Conservation (phyloP, 2,113 vertebrate genomes). For the Pantherophis guttatus region DNA sequence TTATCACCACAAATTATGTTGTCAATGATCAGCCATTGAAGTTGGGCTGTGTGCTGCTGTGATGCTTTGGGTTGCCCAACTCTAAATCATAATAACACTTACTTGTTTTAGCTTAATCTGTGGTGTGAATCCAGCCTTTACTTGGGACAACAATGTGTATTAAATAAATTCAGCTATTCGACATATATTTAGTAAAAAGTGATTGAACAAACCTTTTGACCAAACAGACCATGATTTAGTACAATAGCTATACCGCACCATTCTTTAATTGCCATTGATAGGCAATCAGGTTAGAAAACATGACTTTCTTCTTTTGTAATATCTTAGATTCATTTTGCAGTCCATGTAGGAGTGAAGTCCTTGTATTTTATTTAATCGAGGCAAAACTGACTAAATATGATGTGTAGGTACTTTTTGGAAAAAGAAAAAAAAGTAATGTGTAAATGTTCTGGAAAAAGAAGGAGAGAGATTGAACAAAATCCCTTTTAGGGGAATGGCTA, state of each 20-base stretch:
- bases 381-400: not conserved
- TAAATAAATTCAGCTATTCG: not conserved
- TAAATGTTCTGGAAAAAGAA: not conserved
- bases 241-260: not conserved
- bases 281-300: not conserved
- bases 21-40: not conserved
- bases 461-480: not conserved
- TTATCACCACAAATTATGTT: not conserved
- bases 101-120: not conserved
- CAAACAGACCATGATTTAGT: not conserved
- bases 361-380: not conserved
- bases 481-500: not conserved
- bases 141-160: not conserved
- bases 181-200: not conserved
- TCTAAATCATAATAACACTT: not conserved
- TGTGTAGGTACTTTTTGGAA: not conserved
- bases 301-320: constrained; percentile 1
- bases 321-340: not conserved
- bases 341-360: not conserved
- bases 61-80: not conserved
- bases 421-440: not conserved
- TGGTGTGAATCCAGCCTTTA: not conserved
- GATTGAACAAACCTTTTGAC: not conserved
- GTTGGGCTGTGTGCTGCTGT: not conserved
- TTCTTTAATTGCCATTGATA: not conserved